Evolutionary conservation across 1,140 invertebrate species (phyloP).

Genomic region (Thalassaphorura encarpata): DNA sequence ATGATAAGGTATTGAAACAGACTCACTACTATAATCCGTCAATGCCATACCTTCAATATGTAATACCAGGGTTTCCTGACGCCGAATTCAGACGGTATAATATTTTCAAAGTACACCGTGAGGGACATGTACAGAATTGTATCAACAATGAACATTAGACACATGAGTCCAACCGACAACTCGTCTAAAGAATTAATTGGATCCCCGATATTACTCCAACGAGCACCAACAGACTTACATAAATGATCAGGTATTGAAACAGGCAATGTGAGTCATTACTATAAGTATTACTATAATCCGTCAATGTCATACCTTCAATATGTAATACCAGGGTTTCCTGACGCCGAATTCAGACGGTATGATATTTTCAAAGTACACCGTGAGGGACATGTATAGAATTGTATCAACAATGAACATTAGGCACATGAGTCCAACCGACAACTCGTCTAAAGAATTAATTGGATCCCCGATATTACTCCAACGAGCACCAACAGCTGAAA

Average conservation of each 20-base stretch:
- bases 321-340: constrained; percentile 61
- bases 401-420: constrained; percentile 39
- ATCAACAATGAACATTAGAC: constrained; percentile 39
- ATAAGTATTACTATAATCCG: neutral
- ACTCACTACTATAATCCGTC: neutral
- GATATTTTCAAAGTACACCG: constrained; percentile 60
- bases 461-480: constrained; percentile 43
- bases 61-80: constrained; percentile 64
- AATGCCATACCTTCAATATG: constrained; percentile 48
- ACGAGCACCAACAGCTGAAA: constrained; percentile 43
- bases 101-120: constrained; percentile 55
- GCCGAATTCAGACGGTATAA: constrained; percentile 60
- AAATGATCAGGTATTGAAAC: neutral
- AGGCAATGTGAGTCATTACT: no score
- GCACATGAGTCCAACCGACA: constrained; percentile 40
- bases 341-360: constrained; percentile 60
- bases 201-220: neutral
- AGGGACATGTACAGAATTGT: constrained; percentile 37
- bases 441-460: constrained; percentile 42
- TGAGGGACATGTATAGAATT: constrained; percentile 37
- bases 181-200: neutral
- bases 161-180: constrained; percentile 40
- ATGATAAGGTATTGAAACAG: neutral
- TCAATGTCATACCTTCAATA: constrained; percentile 45
- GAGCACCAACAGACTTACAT: neutral